phyloP scores from a whole-genome alignment of 2,797 vertebrate genomes.

The Hirundo rustica region DNA sequence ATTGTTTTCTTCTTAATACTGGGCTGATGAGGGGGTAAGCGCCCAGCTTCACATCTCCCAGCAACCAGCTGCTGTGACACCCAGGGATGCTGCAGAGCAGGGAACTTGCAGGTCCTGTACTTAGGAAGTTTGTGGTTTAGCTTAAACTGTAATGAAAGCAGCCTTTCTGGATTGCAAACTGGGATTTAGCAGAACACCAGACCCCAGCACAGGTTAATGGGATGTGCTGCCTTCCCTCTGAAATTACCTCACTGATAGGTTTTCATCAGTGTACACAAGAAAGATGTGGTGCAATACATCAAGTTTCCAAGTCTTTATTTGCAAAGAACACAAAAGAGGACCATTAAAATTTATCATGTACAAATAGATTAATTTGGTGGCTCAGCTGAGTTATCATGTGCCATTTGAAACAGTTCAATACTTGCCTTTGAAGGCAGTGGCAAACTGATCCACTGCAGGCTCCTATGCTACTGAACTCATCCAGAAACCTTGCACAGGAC shows the following conservation, averaged over 20 bases:
- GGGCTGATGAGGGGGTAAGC: neutral
- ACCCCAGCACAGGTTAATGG: neutral
- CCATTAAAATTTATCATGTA: neutral
- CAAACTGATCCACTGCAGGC: neutral
- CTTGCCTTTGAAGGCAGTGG: neutral
- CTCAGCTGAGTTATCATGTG: neutral
- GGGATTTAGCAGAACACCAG: neutral
- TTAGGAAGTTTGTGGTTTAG: neutral
- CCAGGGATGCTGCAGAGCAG: neutral
- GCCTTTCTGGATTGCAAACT: neutral
- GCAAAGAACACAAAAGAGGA: neutral
- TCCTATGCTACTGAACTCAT: neutral
- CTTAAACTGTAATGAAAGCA: neutral
- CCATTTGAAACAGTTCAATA: slow-evolving; percentile 12
- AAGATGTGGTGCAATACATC: neutral
- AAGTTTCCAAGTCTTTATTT: neutral
- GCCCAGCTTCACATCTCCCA: neutral
- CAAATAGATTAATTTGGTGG: slow-evolving; percentile 1
- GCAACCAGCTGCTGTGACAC: accelerated
- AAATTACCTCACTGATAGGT: neutral
- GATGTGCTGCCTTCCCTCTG: neutral
- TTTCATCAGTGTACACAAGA: neutral
- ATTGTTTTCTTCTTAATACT: neutral
- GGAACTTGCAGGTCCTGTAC: neutral
- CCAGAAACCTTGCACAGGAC: neutral